Evolutionary conservation across 2,797 vertebrate species (phyloP), one percentile per base, ranked within the genome.

Genomic region (Enteromius treurensis): DNA sequence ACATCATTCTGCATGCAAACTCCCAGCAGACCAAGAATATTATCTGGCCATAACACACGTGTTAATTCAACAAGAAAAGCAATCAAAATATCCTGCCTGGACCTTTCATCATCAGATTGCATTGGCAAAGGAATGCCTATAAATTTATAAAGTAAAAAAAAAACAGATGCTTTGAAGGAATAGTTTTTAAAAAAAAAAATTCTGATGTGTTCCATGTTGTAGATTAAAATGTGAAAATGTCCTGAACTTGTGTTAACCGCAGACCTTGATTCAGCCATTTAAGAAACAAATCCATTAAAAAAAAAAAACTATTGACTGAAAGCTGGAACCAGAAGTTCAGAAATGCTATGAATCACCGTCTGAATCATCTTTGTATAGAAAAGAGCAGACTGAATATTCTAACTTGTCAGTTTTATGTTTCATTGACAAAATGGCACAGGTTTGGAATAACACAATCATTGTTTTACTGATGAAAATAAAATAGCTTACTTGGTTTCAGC

Each of bases 21-120:
- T 93, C 91, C 90, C 80, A 90, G 95, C 96, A 96, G 93, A 95
- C 96, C 94, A 95, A 95, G 95, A 76, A 97, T 97, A 97, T 97
- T 97, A 97, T 96, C 96, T 95, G 96, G 96, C 96, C 96, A 96
- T 97, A 97, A 98, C 96, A 97, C 95, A 96, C 98, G 97, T 97
- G 96, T 97, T 98, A 96, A 96, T 97, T 97, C 96, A 96, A 93
- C 96, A 95, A 95, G 96, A 94, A 96, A 89, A 90, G 91, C 95
- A 95, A 95, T 95, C 94, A 94, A 92, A 93, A 95, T 95, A 94
- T 95, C 95, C 49, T 95, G 95, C 96, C 95, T 96, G 96, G 92
- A 95, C 95, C 95, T 96, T 96, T 97, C 95, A 96, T 97, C 96
- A 96, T 97, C 95, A 96, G 96, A 97, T 96, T 96, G 96, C 95